phyloP scores from a whole-genome alignment of 2,888 invertebrate genomes.

The Spodoptera picta region DNA sequence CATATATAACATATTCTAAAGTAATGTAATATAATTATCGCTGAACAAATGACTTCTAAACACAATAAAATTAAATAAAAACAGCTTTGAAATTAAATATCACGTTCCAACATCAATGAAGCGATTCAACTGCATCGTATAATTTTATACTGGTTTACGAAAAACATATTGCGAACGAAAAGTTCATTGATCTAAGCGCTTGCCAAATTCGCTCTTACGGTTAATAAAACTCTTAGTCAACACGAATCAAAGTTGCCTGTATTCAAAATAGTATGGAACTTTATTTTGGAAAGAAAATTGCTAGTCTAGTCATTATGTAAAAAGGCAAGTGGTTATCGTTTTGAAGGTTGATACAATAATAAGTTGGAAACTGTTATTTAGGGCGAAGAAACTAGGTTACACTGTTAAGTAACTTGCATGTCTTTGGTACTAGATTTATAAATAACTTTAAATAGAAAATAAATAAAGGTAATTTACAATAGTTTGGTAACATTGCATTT shows the following conservation, averaged over 20 bases:
- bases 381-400: slow-evolving; percentile 36
- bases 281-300: slow-evolving; percentile 28
- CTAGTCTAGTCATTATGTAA: slow-evolving; percentile 36
- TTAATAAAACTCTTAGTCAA: slow-evolving; percentile 35
- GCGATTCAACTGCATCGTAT: slow-evolving; percentile 57
- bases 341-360: slow-evolving; percentile 35
- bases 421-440: slow-evolving; percentile 26
- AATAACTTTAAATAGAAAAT: slow-evolving; percentile 31
- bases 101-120: slow-evolving; percentile 33
- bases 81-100: slow-evolving; percentile 16
- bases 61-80: too few species aligned
- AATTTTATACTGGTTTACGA: slow-evolving; percentile 62
- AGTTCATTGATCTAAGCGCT: slow-evolving; percentile 60
- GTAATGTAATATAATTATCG: too few species aligned
- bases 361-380: slow-evolving; percentile 26
- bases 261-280: slow-evolving; percentile 2
- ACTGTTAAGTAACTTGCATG: slow-evolving; percentile 39
- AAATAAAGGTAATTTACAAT: slow-evolving; percentile 24
- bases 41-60: too few species aligned
- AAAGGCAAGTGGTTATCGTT: slow-evolving; percentile 10
- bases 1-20: too few species aligned
- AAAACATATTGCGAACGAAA: slow-evolving; percentile 61
- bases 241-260: slow-evolving; percentile 41
- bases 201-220: slow-evolving; percentile 61
- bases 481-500: slow-evolving; percentile 21